Percentiles rank a stretch among this genome's conserved stretches.
phyloP scores from a whole-genome alignment of 30 jellyfish, hydroid and myxozoan genomes.

The Aurelia aurita complex sp. Pacific region DNA sequence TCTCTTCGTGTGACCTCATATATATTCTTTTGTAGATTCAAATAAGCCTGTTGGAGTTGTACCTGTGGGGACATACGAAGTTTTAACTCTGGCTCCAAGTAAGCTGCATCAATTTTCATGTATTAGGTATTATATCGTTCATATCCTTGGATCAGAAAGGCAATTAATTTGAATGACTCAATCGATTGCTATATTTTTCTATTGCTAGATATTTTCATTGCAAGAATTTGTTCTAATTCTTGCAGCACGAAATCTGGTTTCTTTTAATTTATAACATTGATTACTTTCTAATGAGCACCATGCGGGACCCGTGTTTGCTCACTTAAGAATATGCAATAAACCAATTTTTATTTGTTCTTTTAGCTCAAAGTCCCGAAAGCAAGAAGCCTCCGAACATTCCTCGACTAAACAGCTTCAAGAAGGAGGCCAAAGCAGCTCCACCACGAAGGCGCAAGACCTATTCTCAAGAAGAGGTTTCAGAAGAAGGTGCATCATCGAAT shows the following conservation, averaged over 20 bases:
- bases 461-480: conserved; percentile 20
- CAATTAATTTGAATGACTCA: too few relatives aligned
- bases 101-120: background rate
- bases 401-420: conserved; percentile 89
- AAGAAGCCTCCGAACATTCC: conserved; percentile 81
- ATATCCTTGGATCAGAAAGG: too few relatives aligned
- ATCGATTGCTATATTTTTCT: too few relatives aligned
- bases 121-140: too few relatives aligned
- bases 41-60: conserved; percentile 86
- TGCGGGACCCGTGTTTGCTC: too few relatives aligned
- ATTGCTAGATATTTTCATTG: too few relatives aligned
- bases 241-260: too few relatives aligned
- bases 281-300: too few relatives aligned
- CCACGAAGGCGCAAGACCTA: conserved; percentile 16
- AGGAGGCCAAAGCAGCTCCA: conserved; percentile 35
- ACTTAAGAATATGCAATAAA: too few relatives aligned
- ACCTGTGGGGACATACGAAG: conserved; percentile 89
- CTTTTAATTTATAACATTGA: too few relatives aligned
- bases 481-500: conserved; percentile 24
- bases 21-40: conserved; percentile 17
- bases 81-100: conserved; percentile 82
- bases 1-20: background rate
- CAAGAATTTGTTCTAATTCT: too few relatives aligned
- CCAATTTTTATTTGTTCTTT: background rate
- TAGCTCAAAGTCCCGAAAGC: conserved; percentile 50